A percentile compares a stretch with the other conserved stretches of the same genome.
These are phyloP conservation scores for Acleris holmiana DNA, from an alignment of 2,888 invertebrate species.

Conservation along the genomic window DNA sequence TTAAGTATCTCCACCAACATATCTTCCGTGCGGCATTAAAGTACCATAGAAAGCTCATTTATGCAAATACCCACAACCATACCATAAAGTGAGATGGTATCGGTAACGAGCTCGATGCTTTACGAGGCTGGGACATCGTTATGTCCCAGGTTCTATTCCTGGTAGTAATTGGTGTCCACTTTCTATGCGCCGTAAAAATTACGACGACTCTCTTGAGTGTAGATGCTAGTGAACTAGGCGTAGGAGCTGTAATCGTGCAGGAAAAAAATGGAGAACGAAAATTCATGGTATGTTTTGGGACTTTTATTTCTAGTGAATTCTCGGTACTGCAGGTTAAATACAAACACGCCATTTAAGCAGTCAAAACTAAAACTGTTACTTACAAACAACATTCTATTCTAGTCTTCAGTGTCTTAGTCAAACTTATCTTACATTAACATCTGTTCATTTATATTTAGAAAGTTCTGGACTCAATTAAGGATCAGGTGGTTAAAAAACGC, in stretches of 20 bases:
- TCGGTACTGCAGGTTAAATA: too few species aligned
- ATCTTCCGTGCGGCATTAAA: not conserved
- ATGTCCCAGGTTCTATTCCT: conserved; percentile 6
- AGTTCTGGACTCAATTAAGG: too few species aligned
- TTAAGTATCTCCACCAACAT: not conserved
- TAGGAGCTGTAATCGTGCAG: not conserved
- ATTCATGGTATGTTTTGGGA: too few species aligned
- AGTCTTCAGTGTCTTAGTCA: too few species aligned
- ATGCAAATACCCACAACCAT: conserved; percentile 11
- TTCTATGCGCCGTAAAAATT: conserved; percentile 10
- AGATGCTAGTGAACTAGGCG: not conserved
- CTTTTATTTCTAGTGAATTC: too few species aligned
- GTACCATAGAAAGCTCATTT: not conserved
- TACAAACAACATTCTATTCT: too few species aligned
- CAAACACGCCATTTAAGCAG: too few species aligned
- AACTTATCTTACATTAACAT: too few species aligned
- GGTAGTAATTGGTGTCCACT: conserved; percentile 21
- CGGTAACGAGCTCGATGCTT: conserved; percentile 6
- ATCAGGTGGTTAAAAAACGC: too few species aligned
- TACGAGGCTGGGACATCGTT: conserved; percentile 9
- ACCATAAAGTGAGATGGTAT: conserved; percentile 19
- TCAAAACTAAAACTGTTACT: too few species aligned
- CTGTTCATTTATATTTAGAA: too few species aligned
- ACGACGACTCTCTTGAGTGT: not conserved
- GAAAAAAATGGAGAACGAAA: too few species aligned